Percentiles rank a stretch among this genome's conserved stretches.
Evolutionary conservation across 2,797 vertebrate genomes (phyloP).

Genomic region (Lagodon rhomboides): DNA sequence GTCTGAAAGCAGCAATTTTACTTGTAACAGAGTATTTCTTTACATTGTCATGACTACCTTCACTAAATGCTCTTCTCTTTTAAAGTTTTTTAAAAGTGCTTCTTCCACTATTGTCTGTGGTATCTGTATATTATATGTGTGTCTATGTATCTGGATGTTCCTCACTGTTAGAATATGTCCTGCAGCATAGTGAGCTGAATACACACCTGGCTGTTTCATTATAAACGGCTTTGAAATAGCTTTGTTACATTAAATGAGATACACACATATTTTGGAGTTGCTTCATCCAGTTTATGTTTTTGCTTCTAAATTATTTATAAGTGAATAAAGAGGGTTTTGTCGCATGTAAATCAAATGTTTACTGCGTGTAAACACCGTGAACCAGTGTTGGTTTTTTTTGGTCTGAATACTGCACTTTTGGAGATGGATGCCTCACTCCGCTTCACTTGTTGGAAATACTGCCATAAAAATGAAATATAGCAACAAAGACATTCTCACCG

Average conservation of each 20-base stretch:
- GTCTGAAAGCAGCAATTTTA: background rate
- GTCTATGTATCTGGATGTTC: conserved; percentile 13
- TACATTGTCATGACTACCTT: background rate
- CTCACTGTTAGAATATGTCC: background rate
- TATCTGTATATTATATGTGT: background rate
- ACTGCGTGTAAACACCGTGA: background rate
- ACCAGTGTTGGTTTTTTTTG: background rate
- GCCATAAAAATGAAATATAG: background rate
- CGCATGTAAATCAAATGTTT: background rate
- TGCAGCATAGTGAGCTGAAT: background rate
- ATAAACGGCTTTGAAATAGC: background rate
- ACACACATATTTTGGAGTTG: background rate
- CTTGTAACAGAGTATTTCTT: background rate
- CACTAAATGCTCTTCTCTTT: background rate
- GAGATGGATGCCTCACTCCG: background rate
- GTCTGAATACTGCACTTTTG: background rate
- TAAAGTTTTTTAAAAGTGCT: no score
- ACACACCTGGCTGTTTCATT: background rate
- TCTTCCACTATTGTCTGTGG: background rate
- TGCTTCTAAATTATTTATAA: background rate
- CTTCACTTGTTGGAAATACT: background rate
- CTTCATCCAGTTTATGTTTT: background rate
- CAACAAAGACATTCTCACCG: conserved; percentile 18
- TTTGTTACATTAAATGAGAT: background rate
- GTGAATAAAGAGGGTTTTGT: background rate